Evolutionary conservation across 2,797 vertebrate species (phyloP).

Genomic region (Pipistrellus kuhlii): DNA sequence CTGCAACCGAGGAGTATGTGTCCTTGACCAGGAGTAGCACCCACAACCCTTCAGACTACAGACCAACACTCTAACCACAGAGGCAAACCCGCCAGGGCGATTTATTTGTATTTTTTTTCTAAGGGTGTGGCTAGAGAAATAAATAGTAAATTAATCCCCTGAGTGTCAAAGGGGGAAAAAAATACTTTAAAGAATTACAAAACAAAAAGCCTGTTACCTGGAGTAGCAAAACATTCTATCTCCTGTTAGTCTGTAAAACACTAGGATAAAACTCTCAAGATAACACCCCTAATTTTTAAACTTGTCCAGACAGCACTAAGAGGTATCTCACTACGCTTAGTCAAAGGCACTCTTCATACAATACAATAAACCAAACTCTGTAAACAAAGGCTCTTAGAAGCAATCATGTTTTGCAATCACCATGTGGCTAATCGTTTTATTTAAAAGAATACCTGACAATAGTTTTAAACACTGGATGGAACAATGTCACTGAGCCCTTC

Average conservation of each 20-base stretch:
- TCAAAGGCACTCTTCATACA: conserved; percentile 78
- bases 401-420: conserved; percentile 75
- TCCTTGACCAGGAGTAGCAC: too few species aligned
- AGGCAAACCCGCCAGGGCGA: too few species aligned
- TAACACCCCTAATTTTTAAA: conserved; percentile 73
- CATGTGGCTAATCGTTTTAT: conserved; percentile 78
- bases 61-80: too few species aligned
- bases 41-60: too few species aligned
- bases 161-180: conserved; percentile 68
- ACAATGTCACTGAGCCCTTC: conserved; percentile 38
- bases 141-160: conserved; percentile 74
- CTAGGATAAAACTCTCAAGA: conserved; percentile 65
- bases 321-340: conserved; percentile 65
- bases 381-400: conserved; percentile 73
- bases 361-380: conserved; percentile 72
- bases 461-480: conserved; percentile 71
- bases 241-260: conserved; percentile 78
- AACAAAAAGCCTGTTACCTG: conserved; percentile 70
- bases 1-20: too few species aligned
- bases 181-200: conserved; percentile 69
- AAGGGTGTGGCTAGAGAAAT: conserved; percentile 67
- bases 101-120: conserved; percentile 67
- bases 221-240: conserved; percentile 75
- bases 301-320: conserved; percentile 73
- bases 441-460: conserved; percentile 69